Evolutionary conservation across 92 coral and sea anemone species (phyloP).

Genomic region (Parazoanthus atlanticus): DNA sequence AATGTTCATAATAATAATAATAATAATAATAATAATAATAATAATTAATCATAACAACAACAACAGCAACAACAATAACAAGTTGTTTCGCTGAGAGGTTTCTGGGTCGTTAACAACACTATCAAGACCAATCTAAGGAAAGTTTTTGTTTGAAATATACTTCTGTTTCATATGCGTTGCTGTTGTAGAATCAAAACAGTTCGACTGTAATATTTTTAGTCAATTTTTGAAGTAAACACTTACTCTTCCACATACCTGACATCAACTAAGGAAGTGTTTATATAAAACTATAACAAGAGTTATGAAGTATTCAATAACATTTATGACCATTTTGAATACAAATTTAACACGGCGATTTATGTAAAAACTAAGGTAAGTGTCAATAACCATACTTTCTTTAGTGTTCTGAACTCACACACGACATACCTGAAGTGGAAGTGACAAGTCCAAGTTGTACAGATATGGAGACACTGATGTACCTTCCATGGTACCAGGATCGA

Average conservation of each 20-base stretch:
- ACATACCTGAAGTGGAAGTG: slow-evolving; percentile 49
- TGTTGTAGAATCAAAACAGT: background rate
- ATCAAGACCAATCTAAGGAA: background rate
- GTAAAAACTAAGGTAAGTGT: background rate
- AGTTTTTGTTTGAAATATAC: background rate
- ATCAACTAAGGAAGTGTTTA: background rate
- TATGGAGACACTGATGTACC: slow-evolving; percentile 59
- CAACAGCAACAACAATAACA: no score
- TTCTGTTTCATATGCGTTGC: no score
- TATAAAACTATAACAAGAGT: no score
- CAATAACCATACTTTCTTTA: background rate
- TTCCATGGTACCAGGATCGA: slow-evolving; percentile 80
- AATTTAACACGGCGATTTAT: no score
- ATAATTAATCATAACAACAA: no score
- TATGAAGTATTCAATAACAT: no score
- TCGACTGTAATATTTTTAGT: no score
- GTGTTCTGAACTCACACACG: background rate
- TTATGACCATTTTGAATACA: no score
- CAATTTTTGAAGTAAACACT: background rate
- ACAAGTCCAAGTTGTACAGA: slow-evolving; percentile 64
- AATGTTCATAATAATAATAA: no score
- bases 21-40: no score
- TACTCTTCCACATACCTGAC: background rate
- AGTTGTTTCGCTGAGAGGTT: no score
- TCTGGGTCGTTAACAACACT: background rate